Evolutionary conservation across 2,113 vertebrate genomes (phyloP), one percentile per base, ranked within the genome.

Genomic region (Corythaixoides concolor): DNA sequence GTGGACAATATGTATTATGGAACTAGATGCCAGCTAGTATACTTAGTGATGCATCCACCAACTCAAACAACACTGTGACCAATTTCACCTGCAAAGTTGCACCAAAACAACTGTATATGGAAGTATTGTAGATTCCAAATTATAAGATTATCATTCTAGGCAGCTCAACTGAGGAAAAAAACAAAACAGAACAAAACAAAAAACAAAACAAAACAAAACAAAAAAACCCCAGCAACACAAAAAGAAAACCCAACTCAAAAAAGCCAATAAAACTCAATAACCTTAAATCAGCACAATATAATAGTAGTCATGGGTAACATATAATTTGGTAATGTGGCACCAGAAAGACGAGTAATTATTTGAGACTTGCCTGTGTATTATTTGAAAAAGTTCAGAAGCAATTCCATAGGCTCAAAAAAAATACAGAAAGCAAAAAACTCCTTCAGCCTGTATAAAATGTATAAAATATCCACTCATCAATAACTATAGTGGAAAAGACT

Each of bases 271-370:
- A 22, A 3, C 20, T 11, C 6, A 6, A 30, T 58, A 75, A 18
- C 4, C 10, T 72, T 56, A 77, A 85, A 70, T 11, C 17, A 67
- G 4, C 21, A 39, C 11, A 39, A 62, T 39, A 45, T 58, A 52
- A 33, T 30, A 11, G 14, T 27, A 59, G 5, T 5, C 28, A 88
- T 15, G 2, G 0, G 0, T 41, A 41, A 26, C 11, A 50, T 8
- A 7, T 2, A 13, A 43, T 63, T 67, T 70, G 9, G 14, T 47
- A 62, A 27, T 7, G 5, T n/a, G 15, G 4, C 20, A 68, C 30
- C 20, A 55, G 52, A 88, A 43, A 0, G 21, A 47, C 11, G 24
- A 64, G n/a, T 30, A 26, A 15, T 19, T 76, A 20, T 4, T n/a
- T 47, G 11, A 53, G 3, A 53, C 78, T 88, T 67, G 32, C 5